These are phyloP conservation scores for Diuraphis noxia DNA, from an alignment of 1,140 invertebrate genomes.

Conservation along the genomic window DNA sequence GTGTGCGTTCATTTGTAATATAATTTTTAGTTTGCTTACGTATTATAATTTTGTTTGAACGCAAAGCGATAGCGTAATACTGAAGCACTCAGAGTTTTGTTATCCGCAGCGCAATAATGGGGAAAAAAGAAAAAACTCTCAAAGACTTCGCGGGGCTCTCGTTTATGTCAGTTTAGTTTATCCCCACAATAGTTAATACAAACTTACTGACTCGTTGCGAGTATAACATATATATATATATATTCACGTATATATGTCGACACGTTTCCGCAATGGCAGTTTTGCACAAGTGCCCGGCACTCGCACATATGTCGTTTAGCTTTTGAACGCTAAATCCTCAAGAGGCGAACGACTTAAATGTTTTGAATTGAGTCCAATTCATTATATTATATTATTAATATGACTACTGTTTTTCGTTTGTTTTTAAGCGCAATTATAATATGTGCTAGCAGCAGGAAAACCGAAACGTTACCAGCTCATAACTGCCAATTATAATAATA, in stretches of 20 bases:
- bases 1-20: background rate
- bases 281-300: background rate
- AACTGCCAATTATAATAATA: background rate
- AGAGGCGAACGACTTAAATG: background rate
- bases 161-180: slow-evolving; percentile 23
- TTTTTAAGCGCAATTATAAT: background rate
- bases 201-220: background rate
- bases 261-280: background rate
- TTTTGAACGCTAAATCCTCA: background rate
- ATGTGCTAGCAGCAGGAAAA: background rate
- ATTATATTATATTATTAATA: background rate
- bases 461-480: background rate
- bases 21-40: background rate
- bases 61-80: background rate
- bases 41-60: slow-evolving; percentile 1
- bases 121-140: background rate
- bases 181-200: slow-evolving; percentile 18
- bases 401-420: background rate
- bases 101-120: background rate
- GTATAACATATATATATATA: background rate
- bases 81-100: slow-evolving; percentile 5
- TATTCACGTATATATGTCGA: background rate
- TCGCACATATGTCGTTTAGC: background rate
- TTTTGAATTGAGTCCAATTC: background rate
- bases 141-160: background rate